These are phyloP conservation scores for Melanotaenia duboulayi DNA, from an alignment of 2,113 vertebrate species.

Conservation along the genomic window DNA sequence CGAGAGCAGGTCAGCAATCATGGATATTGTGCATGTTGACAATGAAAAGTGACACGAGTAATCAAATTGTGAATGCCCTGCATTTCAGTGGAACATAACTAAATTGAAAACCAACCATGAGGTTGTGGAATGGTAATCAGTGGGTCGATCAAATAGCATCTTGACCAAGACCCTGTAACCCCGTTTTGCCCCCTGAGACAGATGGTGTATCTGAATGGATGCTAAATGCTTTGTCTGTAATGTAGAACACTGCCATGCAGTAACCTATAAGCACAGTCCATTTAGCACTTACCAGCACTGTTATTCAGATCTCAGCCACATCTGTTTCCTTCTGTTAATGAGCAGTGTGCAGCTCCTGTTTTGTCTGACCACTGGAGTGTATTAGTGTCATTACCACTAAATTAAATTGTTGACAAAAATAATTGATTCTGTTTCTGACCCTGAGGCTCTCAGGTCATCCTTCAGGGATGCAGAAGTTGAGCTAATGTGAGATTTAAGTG, in stretches of 20 bases:
- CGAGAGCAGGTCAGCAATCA: no score
- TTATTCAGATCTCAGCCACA: neutral
- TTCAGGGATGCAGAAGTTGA: conserved; percentile 5
- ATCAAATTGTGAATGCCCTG: no score
- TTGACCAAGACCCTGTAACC: no score
- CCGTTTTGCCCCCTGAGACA: no score
- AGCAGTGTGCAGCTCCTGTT: conserved; percentile 2
- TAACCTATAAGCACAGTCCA: neutral
- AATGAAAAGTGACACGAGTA: no score
- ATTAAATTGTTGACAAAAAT: conserved; percentile 2
- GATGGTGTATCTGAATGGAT: no score
- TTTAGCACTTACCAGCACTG: neutral
- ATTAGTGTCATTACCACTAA: neutral
- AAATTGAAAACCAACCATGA: no score
- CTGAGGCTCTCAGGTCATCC: neutral
- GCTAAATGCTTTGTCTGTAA: neutral
- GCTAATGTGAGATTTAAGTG: conserved; percentile 11
- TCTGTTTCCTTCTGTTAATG: neutral
- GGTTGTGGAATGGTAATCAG: no score
- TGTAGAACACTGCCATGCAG: neutral
- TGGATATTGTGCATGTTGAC: no score
- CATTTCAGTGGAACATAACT: no score
- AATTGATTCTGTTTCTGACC: neutral
- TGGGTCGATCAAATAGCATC: no score
- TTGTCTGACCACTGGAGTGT: neutral